Base-by-base conservation (phyloP, 2,797 vertebrate genomes). In the Peromyscus aztecus region DNA sequence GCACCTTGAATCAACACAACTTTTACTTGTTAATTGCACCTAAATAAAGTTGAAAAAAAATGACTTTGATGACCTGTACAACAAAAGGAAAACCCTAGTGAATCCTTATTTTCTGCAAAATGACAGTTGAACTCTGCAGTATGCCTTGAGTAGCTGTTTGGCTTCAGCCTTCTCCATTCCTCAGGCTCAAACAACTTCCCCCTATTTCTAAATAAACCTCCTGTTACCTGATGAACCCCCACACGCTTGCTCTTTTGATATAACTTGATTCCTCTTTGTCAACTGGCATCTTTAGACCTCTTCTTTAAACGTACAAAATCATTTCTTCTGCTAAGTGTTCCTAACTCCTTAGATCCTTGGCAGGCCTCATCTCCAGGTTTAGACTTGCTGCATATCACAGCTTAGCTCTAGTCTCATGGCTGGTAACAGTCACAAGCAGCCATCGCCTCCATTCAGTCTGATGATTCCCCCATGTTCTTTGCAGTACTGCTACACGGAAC, bases 11-110 rank as follows among this genome's bases (percentile, higher is more conserved):
- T 65, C 46, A 57, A 59, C 17, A 19, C 89, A 94, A 46, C 37
- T 77, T 76, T 71, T 49, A 57, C n/a, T 91, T 89, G 71, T 75
- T 67, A 85, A 89, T 67, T 91, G 52, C n/a, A 76, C 29, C 37
- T 91, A 49, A 59, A 85, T 67, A 59, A 75, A 49, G 19, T 80
- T 84, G 67, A 0, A 55, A 67, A 81, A 80, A 81, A 81, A 37
- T 21, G 37, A 29, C 10, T 77, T 82, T 46, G 55, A 75, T 46
- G 23, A 85, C 14, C 31, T 49, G 3, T 40, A 11, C 75, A 16
- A 43, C n/a, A 69, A 63, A 57, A 89, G 23, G 8, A 37, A 13
- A 80, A 34, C 16, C 93, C 16, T 40, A 37, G 0, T 43, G 55
- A 85, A 57, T 82, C 23, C 4, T 12, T 34, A 40, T 57, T 90